Evolutionary conservation across 2,113 vertebrate genomes (phyloP), one percentile per base, ranked within the genome.

Genomic region (Eublepharis macularius): DNA sequence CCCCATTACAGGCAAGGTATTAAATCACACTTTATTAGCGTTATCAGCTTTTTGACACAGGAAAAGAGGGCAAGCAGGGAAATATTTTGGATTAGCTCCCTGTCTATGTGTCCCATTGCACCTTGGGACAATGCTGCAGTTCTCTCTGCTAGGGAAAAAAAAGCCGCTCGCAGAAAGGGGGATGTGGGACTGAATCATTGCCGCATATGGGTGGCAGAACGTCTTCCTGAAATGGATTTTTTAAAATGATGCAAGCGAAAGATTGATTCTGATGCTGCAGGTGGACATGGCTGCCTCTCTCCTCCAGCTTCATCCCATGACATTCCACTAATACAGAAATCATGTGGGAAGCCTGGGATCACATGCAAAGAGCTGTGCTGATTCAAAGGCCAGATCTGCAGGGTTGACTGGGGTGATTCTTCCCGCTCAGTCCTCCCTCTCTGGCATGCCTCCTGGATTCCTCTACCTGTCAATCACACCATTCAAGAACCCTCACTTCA

Each of bases 31-130:
- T 72, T 79, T 43, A 79, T 85, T 78, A 60, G 32, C 16, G 49
- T 79, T 85, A 85, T 72, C 83, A 60, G 47, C 49, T 34, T 79
- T 79, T 72, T 72, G 57, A 79, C 76, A 79, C 76, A 85, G 79
- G 34, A 68, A 41, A 79, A 41, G 76, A 72, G 66, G 83, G 49
- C 39, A 79, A 36, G 36, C 78, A 70, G 68, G 49, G 45, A 69
- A 43, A 70, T 70, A 54, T 57, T 70, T 54, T 78, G 75, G 76
- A 85, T 78, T 60, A 85, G 47, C 47, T 70, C 69, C 65, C 75
- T 78, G 75, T 57, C 45, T 3, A 24, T 47, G 65, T 63, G 49
- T 77, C 47, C 51, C 65, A 78, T 2, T 83, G 41, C 75, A 57
- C 49, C 69, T 66, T 24, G 29, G 65, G 34, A 34, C 36, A 21